Evolutionary conservation across 2,888 invertebrate species (phyloP), one percentile per base, ranked within the genome.

Genomic region (Therioaphis trifolii): DNA sequence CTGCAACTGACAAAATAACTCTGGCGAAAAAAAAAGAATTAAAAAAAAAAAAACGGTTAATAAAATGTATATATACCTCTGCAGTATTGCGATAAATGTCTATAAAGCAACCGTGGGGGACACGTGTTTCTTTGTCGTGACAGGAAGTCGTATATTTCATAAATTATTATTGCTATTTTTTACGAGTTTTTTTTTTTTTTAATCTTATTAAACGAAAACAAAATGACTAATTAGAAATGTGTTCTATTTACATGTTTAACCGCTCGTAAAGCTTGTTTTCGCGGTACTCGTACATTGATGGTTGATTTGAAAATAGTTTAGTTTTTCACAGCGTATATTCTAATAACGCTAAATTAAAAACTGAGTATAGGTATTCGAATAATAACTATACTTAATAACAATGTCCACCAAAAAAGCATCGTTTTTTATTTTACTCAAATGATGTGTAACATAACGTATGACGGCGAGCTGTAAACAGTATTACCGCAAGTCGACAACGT

Each of bases 91-190:
- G 35, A 40, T 21, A 49, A 72, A 49, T 21, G 49, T 55, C 35
- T 27, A 35, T 72, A 72, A 12, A 21, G 27, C 21, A 21, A 21
- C 12, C 21, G 49, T 24, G 21, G 15, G 3, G 46, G 68, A 68
- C 78, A 78, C 78, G 78, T 78, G 78, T 78, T 78, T 68, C 78
- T 78, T 78, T 78, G 68, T 78, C 78, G 15, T 27, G 52, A 68
- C 78, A 68, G 78, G 68, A 78, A 78, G 78, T 68, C 52, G 52
- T 78, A 68, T 68, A 52, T 78, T 76, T 52, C 68, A 18, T 40
- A 58, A 66, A n/a, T n/a, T 78, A 78, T 68, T 68, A 77, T 77
- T 35, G 52, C 78, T 40, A 24, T 78, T 78, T 77, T 78, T 78
- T 78, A 78, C 68, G 68, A 78, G 68, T 52, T 66, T 46, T 29